A percentile compares a stretch with the other conserved stretches of the same genome.
Conservation (phyloP, 2,113 vertebrate genomes). For the Antechinus flavipes region DNA sequence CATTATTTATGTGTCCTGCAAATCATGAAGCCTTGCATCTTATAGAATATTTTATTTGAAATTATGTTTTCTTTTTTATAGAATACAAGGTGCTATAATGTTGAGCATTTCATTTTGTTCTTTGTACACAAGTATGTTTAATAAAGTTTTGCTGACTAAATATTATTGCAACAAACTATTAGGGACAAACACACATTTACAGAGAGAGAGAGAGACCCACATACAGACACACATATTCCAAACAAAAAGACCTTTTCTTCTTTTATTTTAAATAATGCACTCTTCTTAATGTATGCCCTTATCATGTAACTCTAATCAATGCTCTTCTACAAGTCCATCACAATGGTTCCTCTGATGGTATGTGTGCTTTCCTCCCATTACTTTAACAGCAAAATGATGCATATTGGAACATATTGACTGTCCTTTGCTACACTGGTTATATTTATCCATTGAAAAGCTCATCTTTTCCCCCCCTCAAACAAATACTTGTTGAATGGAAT, state of each 20-base stretch:
- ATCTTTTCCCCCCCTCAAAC: not conserved
- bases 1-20: not conserved
- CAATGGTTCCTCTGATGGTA: not conserved
- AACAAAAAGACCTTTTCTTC: not conserved
- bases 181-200: not conserved
- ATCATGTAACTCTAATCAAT: not conserved
- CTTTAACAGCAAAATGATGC: not conserved
- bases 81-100: not conserved
- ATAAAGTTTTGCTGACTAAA: not conserved
- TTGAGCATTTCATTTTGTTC: not conserved
- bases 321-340: not conserved
- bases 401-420: not conserved
- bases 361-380: not conserved
- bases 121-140: not conserved
- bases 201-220: no score
- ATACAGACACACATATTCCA: no score
- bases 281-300: not conserved
- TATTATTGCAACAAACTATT: not conserved
- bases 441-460: not conserved
- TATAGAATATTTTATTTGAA: not conserved
- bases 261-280: not conserved
- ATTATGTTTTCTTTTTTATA: not conserved
- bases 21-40: not conserved
- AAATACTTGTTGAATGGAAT: not conserved
- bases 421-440: not conserved